Evolutionary conservation across 2,113 vertebrate genomes (phyloP).

Genomic region (Mormyrus lacerda): DNA sequence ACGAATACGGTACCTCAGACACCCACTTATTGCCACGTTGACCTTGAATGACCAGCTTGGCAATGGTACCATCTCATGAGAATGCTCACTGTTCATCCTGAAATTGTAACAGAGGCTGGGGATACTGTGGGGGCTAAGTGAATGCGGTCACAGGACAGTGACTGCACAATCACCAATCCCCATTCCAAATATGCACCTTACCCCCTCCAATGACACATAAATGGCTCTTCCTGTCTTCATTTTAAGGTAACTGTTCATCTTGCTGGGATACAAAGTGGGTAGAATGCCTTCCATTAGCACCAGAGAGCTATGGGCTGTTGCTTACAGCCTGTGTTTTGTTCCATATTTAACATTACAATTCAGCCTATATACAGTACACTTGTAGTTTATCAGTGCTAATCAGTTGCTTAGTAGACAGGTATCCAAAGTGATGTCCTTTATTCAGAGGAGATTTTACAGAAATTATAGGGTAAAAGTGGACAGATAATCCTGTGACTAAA

Average conservation of each 20-base stretch:
- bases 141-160: neutral
- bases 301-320: neutral
- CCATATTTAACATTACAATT: neutral
- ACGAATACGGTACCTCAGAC: neutral
- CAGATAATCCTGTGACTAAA: conserved; percentile 6
- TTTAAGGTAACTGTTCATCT: neutral
- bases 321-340: neutral
- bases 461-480: neutral
- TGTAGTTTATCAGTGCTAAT: neutral
- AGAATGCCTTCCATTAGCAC: neutral
- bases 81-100: neutral
- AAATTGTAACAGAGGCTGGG: neutral
- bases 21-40: neutral
- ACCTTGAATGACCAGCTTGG: neutral
- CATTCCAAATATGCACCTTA: neutral
- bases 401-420: neutral
- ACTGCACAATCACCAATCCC: neutral
- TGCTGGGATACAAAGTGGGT: neutral
- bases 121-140: neutral
- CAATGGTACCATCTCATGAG: neutral
- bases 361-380: neutral
- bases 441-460: neutral
- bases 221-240: neutral
- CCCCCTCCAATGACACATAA: neutral
- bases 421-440: neutral